Percentiles rank a stretch among this genome's conserved stretches.
Conservation (phyloP, 2,888 invertebrate genomes). For the Falcaria lacertinaria region DNA sequence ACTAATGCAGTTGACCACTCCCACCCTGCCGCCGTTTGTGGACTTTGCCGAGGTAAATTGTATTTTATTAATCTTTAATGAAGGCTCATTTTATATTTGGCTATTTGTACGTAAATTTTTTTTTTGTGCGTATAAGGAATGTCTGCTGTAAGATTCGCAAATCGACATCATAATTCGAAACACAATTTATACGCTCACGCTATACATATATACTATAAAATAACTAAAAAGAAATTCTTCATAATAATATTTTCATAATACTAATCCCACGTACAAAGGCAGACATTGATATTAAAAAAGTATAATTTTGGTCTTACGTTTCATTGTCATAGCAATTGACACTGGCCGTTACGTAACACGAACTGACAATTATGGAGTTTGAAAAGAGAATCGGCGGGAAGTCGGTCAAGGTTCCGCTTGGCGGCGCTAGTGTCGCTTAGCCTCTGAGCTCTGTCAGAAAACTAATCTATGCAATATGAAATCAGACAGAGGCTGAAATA, state of each 20-base stretch:
- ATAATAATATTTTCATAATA: too few species aligned
- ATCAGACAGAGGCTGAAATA: too few species aligned
- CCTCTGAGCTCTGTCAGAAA: neutral
- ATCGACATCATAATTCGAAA: too few species aligned
- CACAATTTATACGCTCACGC: too few species aligned
- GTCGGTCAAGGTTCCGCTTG: constrained; percentile 36
- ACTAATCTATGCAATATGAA: neutral
- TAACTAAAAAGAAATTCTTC: too few species aligned
- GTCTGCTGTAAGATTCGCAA: too few species aligned
- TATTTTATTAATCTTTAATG: too few species aligned
- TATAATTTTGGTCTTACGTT: neutral
- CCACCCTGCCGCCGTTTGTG: neutral
- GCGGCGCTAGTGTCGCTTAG: constrained; percentile 7
- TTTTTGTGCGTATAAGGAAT: too few species aligned
- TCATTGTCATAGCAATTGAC: neutral
- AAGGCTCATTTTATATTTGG: too few species aligned
- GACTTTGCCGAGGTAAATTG: constrained; percentile 6
- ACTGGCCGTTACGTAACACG: constrained; percentile 21
- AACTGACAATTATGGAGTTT: constrained; percentile 35
- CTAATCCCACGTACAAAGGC: constrained; percentile 8
- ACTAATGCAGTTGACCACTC: constrained; percentile 4
- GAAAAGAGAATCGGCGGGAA: constrained; percentile 31
- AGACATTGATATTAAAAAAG: neutral
- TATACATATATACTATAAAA: too few species aligned
- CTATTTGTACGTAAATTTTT: too few species aligned